Evolutionary conservation across 35 echinoderm and acorn worm genomes (phyloP), one percentile per base, ranked within the genome.

Genomic region (Lytechinus variegatus): DNA sequence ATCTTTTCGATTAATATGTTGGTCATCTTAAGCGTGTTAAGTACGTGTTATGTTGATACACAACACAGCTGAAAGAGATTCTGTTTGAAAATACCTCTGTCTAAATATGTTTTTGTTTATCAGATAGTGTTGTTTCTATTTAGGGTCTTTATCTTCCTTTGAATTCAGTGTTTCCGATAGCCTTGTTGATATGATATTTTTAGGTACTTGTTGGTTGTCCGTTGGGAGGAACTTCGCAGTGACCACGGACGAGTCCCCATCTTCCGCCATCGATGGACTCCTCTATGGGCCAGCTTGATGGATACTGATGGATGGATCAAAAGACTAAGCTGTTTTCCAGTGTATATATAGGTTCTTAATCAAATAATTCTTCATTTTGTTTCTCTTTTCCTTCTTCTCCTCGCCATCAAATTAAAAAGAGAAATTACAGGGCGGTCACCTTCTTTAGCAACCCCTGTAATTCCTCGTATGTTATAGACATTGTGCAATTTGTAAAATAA

Each of bases 131-230:
- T 79, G 66, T 24, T 79, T 79, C 66, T 79, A 79, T 79, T 79
- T 79, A 0, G 33, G 19, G 21, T 79, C 66, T 79, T 19, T 7
- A 79, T 24, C 66, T 16, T 24, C 66, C 16, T 79, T 79, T 79
- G 66, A 79, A 24, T 24, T 24, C 33, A 16, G 66, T n/a, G 66
- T n/a, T 79, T 79, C 66, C 66, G 66, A 79, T 79, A 79, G 19
- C 66, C 66, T 79, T 79, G 66, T 79, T 79, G 66, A 79, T 79
- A 79, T 19, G 66, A 24, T 79, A 79, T 79, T 79, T 71, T 79
- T 79, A 79, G 66, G 66, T 79, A 24, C 66, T 16, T 24, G 66
- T 79, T 24, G 66, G 66, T 79, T 14, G 66, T 79, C 66, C 66
- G 14, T 79, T 21, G 66, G 21, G 66, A 79, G 66, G 66, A 79